Evolutionary conservation across 2,797 vertebrate genomes (phyloP).

Genomic region (Poeciliopsis paucimaculata): DNA sequence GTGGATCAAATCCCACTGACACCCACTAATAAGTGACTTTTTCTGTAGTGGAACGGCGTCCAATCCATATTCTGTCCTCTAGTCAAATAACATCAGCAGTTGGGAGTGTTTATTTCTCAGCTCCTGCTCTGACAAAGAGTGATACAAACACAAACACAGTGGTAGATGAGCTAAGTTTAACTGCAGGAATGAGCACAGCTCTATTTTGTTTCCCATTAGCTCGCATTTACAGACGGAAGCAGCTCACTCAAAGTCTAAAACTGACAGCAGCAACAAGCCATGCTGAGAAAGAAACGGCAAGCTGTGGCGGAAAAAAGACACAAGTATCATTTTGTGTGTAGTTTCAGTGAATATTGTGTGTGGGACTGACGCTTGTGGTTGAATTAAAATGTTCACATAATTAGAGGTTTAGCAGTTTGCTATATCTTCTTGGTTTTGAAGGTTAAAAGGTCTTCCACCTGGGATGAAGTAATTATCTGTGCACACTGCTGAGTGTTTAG

Average conservation of each 20-base stretch:
- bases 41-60: not conserved
- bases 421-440: not conserved
- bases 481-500: not conserved
- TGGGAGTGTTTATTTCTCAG: not conserved
- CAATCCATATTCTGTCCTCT: not conserved
- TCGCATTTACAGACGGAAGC: not conserved
- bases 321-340: not conserved
- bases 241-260: not conserved
- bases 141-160: slow-evolving; percentile 2
- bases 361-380: no score
- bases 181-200: not conserved
- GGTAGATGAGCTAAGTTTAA: not conserved
- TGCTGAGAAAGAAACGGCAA: not conserved
- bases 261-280: slow-evolving; percentile 1
- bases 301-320: not conserved
- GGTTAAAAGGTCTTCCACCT: not conserved
- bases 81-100: not conserved
- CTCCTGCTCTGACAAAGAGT: not conserved
- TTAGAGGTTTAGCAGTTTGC: not conserved
- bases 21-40: not conserved
- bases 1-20: not conserved
- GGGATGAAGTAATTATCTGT: not conserved
- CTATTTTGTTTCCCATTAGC: not conserved
- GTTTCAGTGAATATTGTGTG: not conserved
- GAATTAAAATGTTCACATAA: not conserved